Conservation (phyloP, 1,140 invertebrate genomes). For the Hycleus cichorii region DNA sequence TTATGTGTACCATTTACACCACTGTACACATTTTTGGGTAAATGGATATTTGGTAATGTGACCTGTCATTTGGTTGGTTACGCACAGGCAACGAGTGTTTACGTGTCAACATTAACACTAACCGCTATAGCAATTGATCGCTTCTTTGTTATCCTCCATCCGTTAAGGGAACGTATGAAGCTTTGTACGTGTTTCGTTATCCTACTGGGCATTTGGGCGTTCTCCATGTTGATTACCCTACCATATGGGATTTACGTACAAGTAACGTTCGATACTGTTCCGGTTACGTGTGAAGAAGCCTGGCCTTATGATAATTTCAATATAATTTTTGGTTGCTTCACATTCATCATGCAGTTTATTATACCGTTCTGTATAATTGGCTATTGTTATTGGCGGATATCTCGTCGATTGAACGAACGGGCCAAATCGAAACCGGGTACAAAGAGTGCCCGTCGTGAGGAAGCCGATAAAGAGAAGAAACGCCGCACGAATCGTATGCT, state of each 20-base stretch:
- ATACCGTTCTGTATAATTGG: conserved; percentile 89
- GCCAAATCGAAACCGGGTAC: conserved; percentile 67
- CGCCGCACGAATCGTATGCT: conserved; percentile 86
- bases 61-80: conserved; percentile 87
- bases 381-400: conserved; percentile 87
- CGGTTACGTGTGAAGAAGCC: conserved; percentile 69
- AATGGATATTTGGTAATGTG: conserved; percentile 81
- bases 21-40: conserved; percentile 76
- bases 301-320: conserved; percentile 72
- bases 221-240: conserved; percentile 75
- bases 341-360: conserved; percentile 84
- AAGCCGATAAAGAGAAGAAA: conserved; percentile 62
- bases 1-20: conserved; percentile 90
- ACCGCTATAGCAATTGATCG: conserved; percentile 95
- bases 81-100: conserved; percentile 84
- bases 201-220: conserved; percentile 82
- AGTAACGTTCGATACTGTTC: conserved; percentile 13
- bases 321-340: conserved; percentile 74
- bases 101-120: conserved; percentile 90
- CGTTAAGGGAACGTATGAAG: conserved; percentile 87
- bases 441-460: conserved; percentile 66
- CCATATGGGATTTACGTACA: conserved; percentile 85
- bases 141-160: conserved; percentile 93
- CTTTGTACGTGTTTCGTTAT: conserved; percentile 69
- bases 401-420: conserved; percentile 70